Base-by-base conservation (phyloP, 1,140 invertebrate species). In the Thalassaphorura encarpata region DNA sequence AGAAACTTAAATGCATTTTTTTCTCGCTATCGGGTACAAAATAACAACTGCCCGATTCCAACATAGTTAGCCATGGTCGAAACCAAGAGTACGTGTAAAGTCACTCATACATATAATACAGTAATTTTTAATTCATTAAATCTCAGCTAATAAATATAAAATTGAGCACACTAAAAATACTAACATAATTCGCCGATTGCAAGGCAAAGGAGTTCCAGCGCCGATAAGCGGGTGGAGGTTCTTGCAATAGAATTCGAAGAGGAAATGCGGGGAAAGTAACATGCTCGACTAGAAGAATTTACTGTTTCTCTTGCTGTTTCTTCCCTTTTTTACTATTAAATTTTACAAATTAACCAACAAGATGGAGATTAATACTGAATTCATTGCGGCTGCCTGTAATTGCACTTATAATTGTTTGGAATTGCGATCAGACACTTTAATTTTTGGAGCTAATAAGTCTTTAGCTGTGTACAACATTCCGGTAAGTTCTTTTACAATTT, bases 401-500 rank as follows among this genome's bases (percentile, higher is more conserved):
- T 63, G 56, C 42, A 63, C 58, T 3, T 60, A 63, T 28, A 60
- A 60, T 49, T 63, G 54, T 39, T 42, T 63, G 19, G 61, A 60
- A 43, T 50, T 63, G 21, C 41, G 53, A 2, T 21, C 39, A 1
- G 45, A 51, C 52, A 54, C 50, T n/a, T 15, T 63, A n/a, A 21
- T 63, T 21, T 63, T 42, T 41, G 61, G 57, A 33, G 33, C 57
- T n/a, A 57, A 57, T 39, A n/a, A 60, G 23, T 18, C 57, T 24
- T 26, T 63, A n/a, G 61, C 52, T n/a, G 27, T 60, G n/a, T 63
- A 60, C 28, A 52, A 63, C 50, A 45, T 59, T 36, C 43, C 52
- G 33, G 61, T 63, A 54, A 55, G 51, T 56, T 39, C 16, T 11
- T 43, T 8, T 36, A 36, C n/a, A n/a, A n/a, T 11, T 36, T n/a